phyloP scores from a whole-genome alignment of 2,113 vertebrate genomes.

The Leucosticte australis region DNA sequence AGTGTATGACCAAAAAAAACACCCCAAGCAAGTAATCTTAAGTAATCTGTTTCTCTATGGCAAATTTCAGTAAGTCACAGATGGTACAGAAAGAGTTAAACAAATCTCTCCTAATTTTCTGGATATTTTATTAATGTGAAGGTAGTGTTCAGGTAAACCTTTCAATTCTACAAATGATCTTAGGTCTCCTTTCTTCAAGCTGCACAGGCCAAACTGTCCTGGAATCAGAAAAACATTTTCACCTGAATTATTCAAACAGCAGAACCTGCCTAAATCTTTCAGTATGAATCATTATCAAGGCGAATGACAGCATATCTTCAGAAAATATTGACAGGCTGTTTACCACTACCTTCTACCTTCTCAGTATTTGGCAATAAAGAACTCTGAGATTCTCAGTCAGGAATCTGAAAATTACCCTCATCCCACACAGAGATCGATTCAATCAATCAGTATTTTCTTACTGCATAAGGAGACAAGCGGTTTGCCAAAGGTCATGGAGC shows the following conservation, averaged over 20 bases:
- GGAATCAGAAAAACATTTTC: neutral
- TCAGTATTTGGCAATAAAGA: neutral
- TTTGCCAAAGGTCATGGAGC: conserved; percentile 21
- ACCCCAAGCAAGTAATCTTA: neutral
- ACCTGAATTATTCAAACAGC: neutral
- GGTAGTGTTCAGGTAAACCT: neutral
- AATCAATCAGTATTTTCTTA: neutral
- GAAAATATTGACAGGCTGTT: conserved; percentile 31
- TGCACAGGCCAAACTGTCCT: neutral
- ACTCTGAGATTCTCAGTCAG: neutral
- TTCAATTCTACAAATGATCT: neutral
- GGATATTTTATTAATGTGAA: neutral
- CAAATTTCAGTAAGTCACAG: neutral
- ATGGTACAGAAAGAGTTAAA: neutral
- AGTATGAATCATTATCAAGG: conserved; percentile 9
- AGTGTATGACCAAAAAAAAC: neutral
- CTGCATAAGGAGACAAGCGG: neutral
- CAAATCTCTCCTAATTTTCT: neutral
- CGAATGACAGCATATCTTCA: neutral
- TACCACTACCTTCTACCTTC: neutral
- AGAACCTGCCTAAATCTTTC: neutral
- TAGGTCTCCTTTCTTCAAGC: neutral
- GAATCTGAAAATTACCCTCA: neutral
- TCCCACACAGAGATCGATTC: neutral
- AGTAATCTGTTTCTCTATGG: rapidly evolving